These are phyloP conservation scores for Semaprochilodus insignis DNA, from an alignment of 2,797 vertebrate species.

Conservation along the genomic window DNA sequence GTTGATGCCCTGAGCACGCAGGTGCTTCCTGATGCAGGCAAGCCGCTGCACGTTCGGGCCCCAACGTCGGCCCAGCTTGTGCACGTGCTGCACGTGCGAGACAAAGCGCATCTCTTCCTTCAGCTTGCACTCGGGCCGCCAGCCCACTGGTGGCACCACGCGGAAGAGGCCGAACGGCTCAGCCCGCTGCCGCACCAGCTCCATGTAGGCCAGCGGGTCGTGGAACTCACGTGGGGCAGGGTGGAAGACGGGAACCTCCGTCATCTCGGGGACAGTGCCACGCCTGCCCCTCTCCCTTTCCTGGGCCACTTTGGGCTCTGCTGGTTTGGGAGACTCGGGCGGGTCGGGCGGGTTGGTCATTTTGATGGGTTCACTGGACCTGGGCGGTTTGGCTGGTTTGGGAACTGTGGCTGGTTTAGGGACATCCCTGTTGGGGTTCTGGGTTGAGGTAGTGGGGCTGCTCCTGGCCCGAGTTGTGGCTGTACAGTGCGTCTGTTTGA, in stretches of 20 bases:
- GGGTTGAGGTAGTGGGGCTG: slow-evolving; percentile 91
- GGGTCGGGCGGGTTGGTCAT: slow-evolving; percentile 69
- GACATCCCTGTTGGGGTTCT: slow-evolving; percentile 32
- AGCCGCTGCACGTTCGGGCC: slow-evolving; percentile 97
- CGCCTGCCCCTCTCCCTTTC: slow-evolving; percentile 80
- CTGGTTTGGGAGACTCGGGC: slow-evolving; percentile 73
- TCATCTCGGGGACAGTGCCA: slow-evolving; percentile 75
- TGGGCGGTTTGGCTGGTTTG: slow-evolving; percentile 79
- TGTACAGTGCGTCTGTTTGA: slow-evolving; percentile 93
- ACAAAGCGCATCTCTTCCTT: slow-evolving; percentile 99
- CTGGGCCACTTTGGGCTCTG: slow-evolving; percentile 70
- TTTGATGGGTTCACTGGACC: slow-evolving; percentile 33
- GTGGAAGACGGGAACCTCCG: slow-evolving; percentile 89
- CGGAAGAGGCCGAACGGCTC: slow-evolving; percentile 93
- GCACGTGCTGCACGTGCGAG: slow-evolving; percentile 98
- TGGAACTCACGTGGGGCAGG: slow-evolving; percentile 93
- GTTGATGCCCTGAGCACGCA: slow-evolving; percentile 99
- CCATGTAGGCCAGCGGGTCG: slow-evolving; percentile 94
- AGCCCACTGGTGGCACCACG: slow-evolving; percentile 92
- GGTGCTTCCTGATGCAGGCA: slow-evolving; percentile 99
- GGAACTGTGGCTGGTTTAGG: slow-evolving; percentile 76
- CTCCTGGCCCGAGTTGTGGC: slow-evolving; percentile 86
- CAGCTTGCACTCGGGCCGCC: slow-evolving; percentile 98
- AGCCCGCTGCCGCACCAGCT: slow-evolving; percentile 89
- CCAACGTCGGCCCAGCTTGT: slow-evolving; percentile 98